phyloP scores from a whole-genome alignment of 2,888 invertebrate genomes.

The Phyllotreta striolata region DNA sequence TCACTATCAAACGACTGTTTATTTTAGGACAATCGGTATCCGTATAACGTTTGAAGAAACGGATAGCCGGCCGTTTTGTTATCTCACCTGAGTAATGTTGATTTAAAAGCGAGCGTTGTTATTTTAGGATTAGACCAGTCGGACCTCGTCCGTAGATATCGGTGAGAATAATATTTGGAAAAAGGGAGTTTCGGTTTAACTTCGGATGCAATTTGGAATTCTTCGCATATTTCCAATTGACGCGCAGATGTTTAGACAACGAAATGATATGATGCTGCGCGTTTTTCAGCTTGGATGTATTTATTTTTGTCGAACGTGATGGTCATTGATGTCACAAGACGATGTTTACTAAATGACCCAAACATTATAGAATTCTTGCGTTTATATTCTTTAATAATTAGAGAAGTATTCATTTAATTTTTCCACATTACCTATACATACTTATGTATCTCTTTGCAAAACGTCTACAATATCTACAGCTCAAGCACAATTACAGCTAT shows the following conservation, averaged over 20 bases:
- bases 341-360: too few species aligned
- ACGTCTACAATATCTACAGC: too few species aligned
- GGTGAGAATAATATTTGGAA: conserved; percentile 36
- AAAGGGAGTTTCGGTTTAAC: conserved; percentile 31
- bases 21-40: conserved; percentile 37
- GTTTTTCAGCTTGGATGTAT: background rate
- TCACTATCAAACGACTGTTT: conserved; percentile 34
- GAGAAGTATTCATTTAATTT: too few species aligned
- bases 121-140: conserved; percentile 48
- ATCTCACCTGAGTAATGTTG: conserved; percentile 49
- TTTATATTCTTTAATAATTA: too few species aligned
- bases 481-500: too few species aligned
- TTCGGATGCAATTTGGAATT: conserved; percentile 23
- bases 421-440: too few species aligned
- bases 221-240: conserved; percentile 29
- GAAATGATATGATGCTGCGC: conserved; percentile 1
- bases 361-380: too few species aligned
- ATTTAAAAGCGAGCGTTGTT: conserved; percentile 44
- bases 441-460: too few species aligned
- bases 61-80: conserved; percentile 42
- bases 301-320: conserved; percentile 2
- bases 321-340: background rate
- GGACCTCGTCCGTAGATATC: conserved; percentile 33
- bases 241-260: conserved; percentile 6
- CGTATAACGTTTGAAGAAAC: conserved; percentile 32